Evolutionary conservation across 2,797 vertebrate species (phyloP).

Genomic region (Sebastes wilsoni): DNA sequence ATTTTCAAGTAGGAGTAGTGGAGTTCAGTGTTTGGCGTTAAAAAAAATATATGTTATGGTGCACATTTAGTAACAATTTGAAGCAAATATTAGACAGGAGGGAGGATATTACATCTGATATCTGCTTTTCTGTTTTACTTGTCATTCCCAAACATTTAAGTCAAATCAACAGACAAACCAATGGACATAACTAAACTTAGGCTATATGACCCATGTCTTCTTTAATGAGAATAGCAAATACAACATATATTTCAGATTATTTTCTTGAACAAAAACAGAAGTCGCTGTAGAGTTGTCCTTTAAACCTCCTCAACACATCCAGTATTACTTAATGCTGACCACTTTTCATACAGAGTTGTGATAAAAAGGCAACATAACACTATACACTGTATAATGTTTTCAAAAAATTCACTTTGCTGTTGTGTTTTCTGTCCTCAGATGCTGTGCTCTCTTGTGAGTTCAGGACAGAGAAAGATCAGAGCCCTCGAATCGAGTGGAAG

Average conservation of each 20-base stretch:
- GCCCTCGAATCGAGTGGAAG: slow-evolving; percentile 94
- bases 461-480: slow-evolving; percentile 83
- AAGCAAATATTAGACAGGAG: neutral
- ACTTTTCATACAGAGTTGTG: neutral
- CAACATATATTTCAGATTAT: neutral
- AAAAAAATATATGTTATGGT: neutral
- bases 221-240: neutral
- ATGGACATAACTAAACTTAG: neutral
- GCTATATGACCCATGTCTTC: neutral
- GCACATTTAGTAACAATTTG: neutral
- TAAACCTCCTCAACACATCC: neutral
- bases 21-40: neutral
- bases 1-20: neutral
- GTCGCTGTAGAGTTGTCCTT: neutral
- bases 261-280: neutral
- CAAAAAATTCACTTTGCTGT: neutral
- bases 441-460: slow-evolving; percentile 90
- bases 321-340: neutral
- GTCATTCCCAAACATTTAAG: neutral
- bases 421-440: slow-evolving; percentile 73
- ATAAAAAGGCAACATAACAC: neutral
- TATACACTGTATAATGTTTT: neutral
- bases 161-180: neutral
- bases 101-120: neutral
- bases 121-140: neutral